phyloP scores from a whole-genome alignment of 92 coral and sea anemone genomes.

The Heteractis magnifica region DNA sequence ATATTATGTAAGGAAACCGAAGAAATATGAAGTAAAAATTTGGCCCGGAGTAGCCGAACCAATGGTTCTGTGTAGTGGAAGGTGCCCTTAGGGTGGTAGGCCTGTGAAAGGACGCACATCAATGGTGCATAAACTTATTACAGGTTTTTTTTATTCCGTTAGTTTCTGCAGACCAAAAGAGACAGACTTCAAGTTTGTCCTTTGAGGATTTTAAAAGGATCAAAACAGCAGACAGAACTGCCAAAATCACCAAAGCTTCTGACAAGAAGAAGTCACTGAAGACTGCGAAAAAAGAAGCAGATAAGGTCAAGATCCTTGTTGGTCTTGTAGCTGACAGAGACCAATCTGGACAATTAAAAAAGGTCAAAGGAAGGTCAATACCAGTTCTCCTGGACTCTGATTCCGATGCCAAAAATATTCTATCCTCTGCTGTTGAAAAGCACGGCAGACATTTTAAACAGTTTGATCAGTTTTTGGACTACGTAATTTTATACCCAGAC shows the following conservation, averaged over 20 bases:
- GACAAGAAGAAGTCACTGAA: slow-evolving; percentile 18
- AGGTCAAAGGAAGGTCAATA: slow-evolving; percentile 54
- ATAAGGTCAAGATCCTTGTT: slow-evolving; percentile 36
- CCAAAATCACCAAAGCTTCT: slow-evolving; percentile 15
- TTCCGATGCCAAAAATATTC: slow-evolving; percentile 41
- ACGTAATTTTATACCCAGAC: slow-evolving; percentile 22
- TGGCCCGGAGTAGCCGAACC: too few species aligned
- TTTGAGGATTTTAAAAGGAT: slow-evolving; percentile 44
- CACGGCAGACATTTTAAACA: slow-evolving; percentile 52
- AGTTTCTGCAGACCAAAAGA: not conserved
- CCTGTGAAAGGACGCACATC: too few species aligned
- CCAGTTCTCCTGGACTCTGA: slow-evolving; percentile 34
- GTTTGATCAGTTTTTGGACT: slow-evolving; percentile 33
- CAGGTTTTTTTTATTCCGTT: not conserved
- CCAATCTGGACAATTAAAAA: slow-evolving; percentile 13
- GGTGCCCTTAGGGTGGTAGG: too few species aligned
- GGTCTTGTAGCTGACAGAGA: slow-evolving; percentile 24
- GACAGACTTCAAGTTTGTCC: not conserved
- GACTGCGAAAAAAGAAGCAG: slow-evolving; percentile 23
- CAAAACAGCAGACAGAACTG: slow-evolving; percentile 33
- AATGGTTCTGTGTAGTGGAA: too few species aligned
- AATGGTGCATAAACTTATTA: not conserved
- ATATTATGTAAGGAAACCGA: too few species aligned
- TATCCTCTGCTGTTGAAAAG: slow-evolving; percentile 43
- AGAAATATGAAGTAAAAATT: too few species aligned